A percentile compares a stretch with the other conserved stretches of the same genome.
Conservation (phyloP, 2,113 vertebrate genomes). For the Edolisoma coerulescens region DNA sequence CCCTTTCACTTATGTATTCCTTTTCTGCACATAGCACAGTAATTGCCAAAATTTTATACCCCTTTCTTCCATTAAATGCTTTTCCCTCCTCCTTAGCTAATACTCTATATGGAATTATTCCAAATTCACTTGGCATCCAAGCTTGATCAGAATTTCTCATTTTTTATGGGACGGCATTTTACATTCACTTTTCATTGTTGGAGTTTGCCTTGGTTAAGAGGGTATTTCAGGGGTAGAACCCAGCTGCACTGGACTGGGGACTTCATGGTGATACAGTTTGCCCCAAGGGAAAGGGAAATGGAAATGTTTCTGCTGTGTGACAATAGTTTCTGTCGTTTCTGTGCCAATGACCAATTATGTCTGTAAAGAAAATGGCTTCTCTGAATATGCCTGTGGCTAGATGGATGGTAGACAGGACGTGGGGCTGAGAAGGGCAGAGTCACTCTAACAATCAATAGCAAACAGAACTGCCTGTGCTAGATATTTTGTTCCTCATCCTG, state of each 20-base stretch:
- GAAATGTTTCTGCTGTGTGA: neutral
- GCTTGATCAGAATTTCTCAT: neutral
- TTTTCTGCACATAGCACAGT: neutral
- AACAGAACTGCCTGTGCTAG: slow-evolving; percentile 12
- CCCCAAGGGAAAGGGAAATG: slow-evolving; percentile 14
- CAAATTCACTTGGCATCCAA: neutral
- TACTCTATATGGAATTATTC: neutral
- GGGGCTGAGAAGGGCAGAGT: slow-evolving; percentile 27
- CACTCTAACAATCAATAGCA: slow-evolving; percentile 55
- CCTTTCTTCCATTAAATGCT: neutral
- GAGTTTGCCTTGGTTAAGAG: neutral
- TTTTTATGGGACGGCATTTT: neutral
- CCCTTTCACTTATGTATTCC: neutral
- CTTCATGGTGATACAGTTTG: neutral
- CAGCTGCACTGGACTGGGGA: neutral
- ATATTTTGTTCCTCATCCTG: neutral
- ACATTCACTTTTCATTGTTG: neutral
- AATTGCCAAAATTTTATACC: neutral
- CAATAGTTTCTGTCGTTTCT: slow-evolving; percentile 26
- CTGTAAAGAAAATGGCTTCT: slow-evolving; percentile 21
- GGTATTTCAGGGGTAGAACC: neutral
- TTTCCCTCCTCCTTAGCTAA: neutral
- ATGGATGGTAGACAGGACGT: neutral
- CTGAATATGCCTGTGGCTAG: slow-evolving; percentile 34
- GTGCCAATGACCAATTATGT: slow-evolving; percentile 45